phyloP scores from a whole-genome alignment of 2,113 vertebrate genomes.

The Percina caprodes region DNA sequence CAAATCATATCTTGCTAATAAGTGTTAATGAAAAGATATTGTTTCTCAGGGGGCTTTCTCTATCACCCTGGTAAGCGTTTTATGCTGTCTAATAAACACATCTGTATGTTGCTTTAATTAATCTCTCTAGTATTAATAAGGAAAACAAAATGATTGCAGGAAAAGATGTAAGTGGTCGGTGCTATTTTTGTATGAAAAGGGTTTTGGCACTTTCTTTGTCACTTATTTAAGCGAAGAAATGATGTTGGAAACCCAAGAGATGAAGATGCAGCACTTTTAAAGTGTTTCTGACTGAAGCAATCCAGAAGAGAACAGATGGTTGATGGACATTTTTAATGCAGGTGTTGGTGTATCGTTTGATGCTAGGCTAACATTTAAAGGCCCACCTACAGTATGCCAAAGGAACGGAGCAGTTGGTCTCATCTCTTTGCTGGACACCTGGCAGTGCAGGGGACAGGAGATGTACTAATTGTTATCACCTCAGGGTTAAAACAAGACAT shows the following conservation, averaged over 20 bases:
- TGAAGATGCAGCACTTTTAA: slow-evolving; percentile 5
- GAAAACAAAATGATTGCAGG: slow-evolving; percentile 29
- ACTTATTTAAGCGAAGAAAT: background rate
- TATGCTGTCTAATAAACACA: slow-evolving; percentile 49
- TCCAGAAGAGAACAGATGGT: slow-evolving; percentile 5
- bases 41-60: slow-evolving; percentile 33
- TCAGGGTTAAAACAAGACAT: slow-evolving; percentile 53
- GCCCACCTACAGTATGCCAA: slow-evolving; percentile 6
- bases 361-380: slow-evolving; percentile 33
- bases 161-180: slow-evolving; percentile 1
- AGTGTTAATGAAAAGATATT: slow-evolving; percentile 54
- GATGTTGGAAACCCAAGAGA: background rate
- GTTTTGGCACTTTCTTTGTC: background rate
- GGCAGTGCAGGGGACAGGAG: slow-evolving; percentile 35
- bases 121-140: slow-evolving; percentile 45
- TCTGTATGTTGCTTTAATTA: slow-evolving; percentile 54
- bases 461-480: slow-evolving; percentile 48
- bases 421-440: slow-evolving; percentile 16
- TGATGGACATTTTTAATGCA: slow-evolving; percentile 31
- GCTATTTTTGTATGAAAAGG: background rate
- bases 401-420: slow-evolving; percentile 25
- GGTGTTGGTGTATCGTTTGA: slow-evolving; percentile 38
- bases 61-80: slow-evolving; percentile 41
- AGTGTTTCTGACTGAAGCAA: background rate
- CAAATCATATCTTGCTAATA: slow-evolving; percentile 40